Conservation (phyloP, 2,888 invertebrate species). For the Hypselothyrea guttata region DNA sequence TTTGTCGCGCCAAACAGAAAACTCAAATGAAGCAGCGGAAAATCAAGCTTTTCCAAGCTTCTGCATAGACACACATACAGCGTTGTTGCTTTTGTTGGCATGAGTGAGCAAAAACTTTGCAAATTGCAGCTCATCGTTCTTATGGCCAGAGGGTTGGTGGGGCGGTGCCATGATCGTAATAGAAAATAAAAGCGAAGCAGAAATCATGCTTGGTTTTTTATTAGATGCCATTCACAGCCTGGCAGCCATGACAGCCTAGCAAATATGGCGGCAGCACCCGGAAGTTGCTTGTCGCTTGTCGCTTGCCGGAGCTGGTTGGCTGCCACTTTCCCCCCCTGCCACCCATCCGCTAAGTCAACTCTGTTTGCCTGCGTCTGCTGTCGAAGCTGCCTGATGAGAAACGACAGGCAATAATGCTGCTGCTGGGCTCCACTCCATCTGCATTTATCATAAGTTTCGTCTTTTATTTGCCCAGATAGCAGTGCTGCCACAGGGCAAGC, state of each 20-base stretch:
- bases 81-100: not conserved
- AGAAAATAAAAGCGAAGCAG: slow-evolving; percentile 69
- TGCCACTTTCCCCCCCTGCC: not conserved
- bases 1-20: slow-evolving; percentile 53
- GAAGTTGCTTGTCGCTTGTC: slow-evolving; percentile 59
- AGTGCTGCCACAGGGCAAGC: slow-evolving; percentile 28
- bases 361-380: slow-evolving; percentile 24
- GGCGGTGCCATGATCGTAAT: slow-evolving; percentile 37
- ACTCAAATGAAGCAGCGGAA: slow-evolving; percentile 62
- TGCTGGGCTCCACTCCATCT: slow-evolving; percentile 63
- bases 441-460: slow-evolving; percentile 77
- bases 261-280: slow-evolving; percentile 74
- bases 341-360: not conserved
- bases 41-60: slow-evolving; percentile 66
- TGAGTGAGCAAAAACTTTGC: slow-evolving; percentile 66
- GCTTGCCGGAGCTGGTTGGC: slow-evolving; percentile 15
- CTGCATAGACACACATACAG: slow-evolving; percentile 3
- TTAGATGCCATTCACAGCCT: slow-evolving; percentile 67
- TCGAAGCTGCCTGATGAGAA: slow-evolving; percentile 66
- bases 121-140: slow-evolving; percentile 73
- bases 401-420: slow-evolving; percentile 72
- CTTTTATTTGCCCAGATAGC: slow-evolving; percentile 64
- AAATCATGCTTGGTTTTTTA: slow-evolving; percentile 65
- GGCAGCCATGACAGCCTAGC: slow-evolving; percentile 57
- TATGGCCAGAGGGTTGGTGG: not conserved